These are phyloP conservation scores for Thaumetopoea pityocampa DNA, from an alignment of 1,140 invertebrate genomes.

Conservation along the genomic window DNA sequence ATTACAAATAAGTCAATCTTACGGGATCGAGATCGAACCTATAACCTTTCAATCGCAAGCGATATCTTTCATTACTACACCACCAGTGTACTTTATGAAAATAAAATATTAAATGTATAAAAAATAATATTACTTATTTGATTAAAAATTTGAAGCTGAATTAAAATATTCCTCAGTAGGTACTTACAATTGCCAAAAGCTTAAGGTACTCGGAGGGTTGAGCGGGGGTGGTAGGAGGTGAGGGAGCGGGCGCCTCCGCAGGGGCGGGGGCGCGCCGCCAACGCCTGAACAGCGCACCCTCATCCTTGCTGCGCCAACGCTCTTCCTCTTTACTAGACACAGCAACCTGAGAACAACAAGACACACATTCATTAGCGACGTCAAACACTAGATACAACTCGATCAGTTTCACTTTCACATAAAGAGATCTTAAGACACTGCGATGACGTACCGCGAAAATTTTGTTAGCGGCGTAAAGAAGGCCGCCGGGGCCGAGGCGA, in stretches of 20 bases:
- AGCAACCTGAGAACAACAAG: constrained; percentile 66
- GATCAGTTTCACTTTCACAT: constrained; percentile 39
- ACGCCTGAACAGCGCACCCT: constrained; percentile 59
- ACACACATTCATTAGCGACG: constrained; percentile 51
- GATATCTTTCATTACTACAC: too few species aligned
- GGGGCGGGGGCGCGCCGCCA: constrained; percentile 51
- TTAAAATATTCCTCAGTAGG: too few species aligned
- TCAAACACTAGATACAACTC: constrained; percentile 31
- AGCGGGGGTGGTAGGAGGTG: constrained; percentile 35
- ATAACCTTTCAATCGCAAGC: too few species aligned
- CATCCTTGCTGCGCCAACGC: constrained; percentile 63
- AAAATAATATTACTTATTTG: too few species aligned
- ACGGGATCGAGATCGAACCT: too few species aligned
- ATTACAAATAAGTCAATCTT: too few species aligned
- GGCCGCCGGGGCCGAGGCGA: constrained; percentile 60
- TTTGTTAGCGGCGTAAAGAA: constrained; percentile 68
- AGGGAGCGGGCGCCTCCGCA: constrained; percentile 33
- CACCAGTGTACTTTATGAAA: too few species aligned
- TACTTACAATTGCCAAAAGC: constrained; percentile 74
- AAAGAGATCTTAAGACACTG: constrained; percentile 35
- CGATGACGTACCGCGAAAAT: constrained; percentile 69
- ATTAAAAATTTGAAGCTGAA: too few species aligned
- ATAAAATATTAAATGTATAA: too few species aligned
- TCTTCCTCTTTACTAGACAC: constrained; percentile 64
- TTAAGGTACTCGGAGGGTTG: constrained; percentile 70